Conservation (phyloP, 2,888 invertebrate species). For the Meliscaeva auricollis region DNA sequence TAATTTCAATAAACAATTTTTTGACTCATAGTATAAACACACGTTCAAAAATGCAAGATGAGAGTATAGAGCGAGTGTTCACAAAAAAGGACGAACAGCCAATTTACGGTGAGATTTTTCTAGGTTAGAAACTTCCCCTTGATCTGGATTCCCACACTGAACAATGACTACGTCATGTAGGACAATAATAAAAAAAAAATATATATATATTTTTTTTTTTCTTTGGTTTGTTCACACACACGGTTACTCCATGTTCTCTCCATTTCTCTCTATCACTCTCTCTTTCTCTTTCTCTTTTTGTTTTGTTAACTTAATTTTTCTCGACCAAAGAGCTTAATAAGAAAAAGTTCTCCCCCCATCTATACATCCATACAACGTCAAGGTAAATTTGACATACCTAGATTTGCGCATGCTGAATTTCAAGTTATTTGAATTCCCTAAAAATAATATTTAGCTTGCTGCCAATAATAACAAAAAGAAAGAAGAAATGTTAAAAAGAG, state of each 20-base stretch:
- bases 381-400: constrained; percentile 50
- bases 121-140: constrained; percentile 77
- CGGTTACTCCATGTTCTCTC: constrained; percentile 3
- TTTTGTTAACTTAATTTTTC: constrained; percentile 15
- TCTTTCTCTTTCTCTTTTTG: constrained; percentile 26
- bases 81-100: constrained; percentile 49
- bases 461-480: constrained; percentile 66
- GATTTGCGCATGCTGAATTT: constrained; percentile 67
- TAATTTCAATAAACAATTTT: background rate
- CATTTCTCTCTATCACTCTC: background rate
- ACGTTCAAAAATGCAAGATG: constrained; percentile 45
- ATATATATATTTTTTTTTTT: constrained; percentile 27
- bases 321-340: constrained; percentile 15
- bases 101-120: constrained; percentile 72
- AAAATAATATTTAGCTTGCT: constrained; percentile 69
- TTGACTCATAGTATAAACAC: constrained; percentile 46
- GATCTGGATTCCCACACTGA: constrained; percentile 62
- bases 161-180: constrained; percentile 72
- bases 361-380: constrained; percentile 39
- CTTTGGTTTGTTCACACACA: background rate
- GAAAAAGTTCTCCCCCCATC: constrained; percentile 7
- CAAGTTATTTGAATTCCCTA: constrained; percentile 58
- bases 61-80: constrained; percentile 36
- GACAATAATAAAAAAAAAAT: constrained; percentile 54
- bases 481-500: constrained; percentile 30